phyloP scores from a whole-genome alignment of 1,140 invertebrate species.

The Helicoverpa zea region DNA sequence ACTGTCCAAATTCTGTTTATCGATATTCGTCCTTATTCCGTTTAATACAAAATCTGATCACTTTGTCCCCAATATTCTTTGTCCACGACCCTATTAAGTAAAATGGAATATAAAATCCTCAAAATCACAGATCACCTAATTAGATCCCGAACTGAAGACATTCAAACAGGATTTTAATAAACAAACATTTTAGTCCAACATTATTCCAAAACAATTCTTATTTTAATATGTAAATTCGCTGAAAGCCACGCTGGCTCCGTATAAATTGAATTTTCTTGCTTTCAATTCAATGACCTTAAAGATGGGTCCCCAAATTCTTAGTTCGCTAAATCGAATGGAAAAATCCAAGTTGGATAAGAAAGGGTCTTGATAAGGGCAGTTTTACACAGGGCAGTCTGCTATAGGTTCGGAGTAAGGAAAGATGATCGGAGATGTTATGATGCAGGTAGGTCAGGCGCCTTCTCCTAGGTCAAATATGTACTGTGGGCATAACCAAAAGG shows the following conservation, averaged over 20 bases:
- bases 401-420: neutral
- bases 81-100: neutral
- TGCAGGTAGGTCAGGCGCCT: too few relatives aligned
- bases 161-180: slow-evolving; percentile 36
- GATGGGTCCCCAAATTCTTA: slow-evolving; percentile 47
- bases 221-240: slow-evolving; percentile 51
- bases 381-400: slow-evolving; percentile 47
- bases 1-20: too few relatives aligned
- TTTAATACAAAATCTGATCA: too few relatives aligned
- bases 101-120: neutral
- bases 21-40: too few relatives aligned
- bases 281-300: slow-evolving; percentile 47
- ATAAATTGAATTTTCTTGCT: slow-evolving; percentile 51
- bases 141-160: neutral
- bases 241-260: slow-evolving; percentile 47
- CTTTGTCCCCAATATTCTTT: neutral
- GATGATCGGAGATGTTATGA: too few relatives aligned
- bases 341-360: slow-evolving; percentile 50
- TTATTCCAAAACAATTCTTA: slow-evolving; percentile 49
- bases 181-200: slow-evolving; percentile 41
- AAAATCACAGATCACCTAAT: neutral
- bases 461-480: too few relatives aligned
- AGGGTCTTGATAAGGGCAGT: slow-evolving; percentile 47
- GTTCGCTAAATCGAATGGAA: slow-evolving; percentile 52
- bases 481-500: too few relatives aligned